Base-by-base conservation (phyloP, 2,888 invertebrate species). In the Caradrina clavipalpis region DNA sequence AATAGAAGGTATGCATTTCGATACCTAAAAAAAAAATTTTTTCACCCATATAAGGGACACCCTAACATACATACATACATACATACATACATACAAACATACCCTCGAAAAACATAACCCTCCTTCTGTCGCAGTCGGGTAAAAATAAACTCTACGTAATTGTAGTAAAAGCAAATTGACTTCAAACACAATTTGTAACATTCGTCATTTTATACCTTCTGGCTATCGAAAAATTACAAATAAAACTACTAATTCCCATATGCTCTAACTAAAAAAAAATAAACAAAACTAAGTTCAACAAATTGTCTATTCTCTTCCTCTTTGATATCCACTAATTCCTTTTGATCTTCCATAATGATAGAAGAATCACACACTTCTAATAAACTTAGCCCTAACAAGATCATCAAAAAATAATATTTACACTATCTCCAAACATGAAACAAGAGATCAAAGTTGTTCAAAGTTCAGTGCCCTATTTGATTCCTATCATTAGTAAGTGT, bases 361-460 rank as follows among this genome's bases (percentile, higher is more conserved):
- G 21, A 79, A 59, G 6, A 60, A 64, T 35, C 53, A 51, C 42
- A 31, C 59, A 51, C 61, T 63, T 53, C 51, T 35, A 45, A 66
- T 56, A 67, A 60, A 65, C 65, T 47, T 51, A 39, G 21, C 13
- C 31, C 0, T 17, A 42, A 53, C 22, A 53, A 56, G 54, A 65
- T 57, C 45, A 56, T 66, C 15, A 77, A 74, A 77, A 64, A 70
- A 67, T 35, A 35, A 35, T 73, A 67, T 76, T 76, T 81, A 81
- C 66, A 13, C 55, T 15, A 64, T 47, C 31, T 61, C 55, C 11
- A 70, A 75, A 70, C 66, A 54, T 55, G 63, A 70, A 75, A 70
- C 66, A 54, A 56, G 63, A 77, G 86, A 81, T 71, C 66, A 72
- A 81, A 81, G 69, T 11, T 7, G 55, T 22, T 17, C 54, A 62